phyloP scores from a whole-genome alignment of 1,140 invertebrate genomes.

The Arion vulgaris region DNA sequence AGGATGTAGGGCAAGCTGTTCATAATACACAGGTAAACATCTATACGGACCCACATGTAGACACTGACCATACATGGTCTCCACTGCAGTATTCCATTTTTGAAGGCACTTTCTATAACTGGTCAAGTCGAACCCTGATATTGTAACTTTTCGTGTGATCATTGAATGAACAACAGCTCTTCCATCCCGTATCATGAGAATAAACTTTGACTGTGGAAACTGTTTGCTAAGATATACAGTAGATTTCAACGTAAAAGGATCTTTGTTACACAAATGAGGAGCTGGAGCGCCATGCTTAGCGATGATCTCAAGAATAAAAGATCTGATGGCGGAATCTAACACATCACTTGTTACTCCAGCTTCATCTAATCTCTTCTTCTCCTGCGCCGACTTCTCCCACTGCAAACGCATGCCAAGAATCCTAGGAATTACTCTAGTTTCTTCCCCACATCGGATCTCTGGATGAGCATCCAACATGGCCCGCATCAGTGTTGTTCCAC shows the following conservation, averaged over 20 bases:
- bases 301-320: conserved; percentile 90
- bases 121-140: conserved; percentile 96
- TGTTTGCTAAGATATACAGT: conserved; percentile 83
- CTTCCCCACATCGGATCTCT: conserved; percentile 97
- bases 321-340: conserved; percentile 93
- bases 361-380: conserved; percentile 84
- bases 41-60: conserved; percentile 82
- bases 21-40: conserved; percentile 95
- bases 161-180: conserved; percentile 98
- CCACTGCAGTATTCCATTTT: conserved; percentile 97
- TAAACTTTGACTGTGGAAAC: conserved; percentile 89
- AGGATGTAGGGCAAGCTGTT: conserved; percentile 96
- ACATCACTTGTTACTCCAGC: conserved; percentile 94
- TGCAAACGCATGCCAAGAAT: conserved; percentile 67
- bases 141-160: conserved; percentile 97
- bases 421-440: conserved; percentile 94
- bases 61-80: conserved; percentile 95
- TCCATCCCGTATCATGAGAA: conserved; percentile 98
- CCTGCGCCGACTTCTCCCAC: conserved; percentile 64
- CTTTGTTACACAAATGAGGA: conserved; percentile 94
- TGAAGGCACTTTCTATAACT: conserved; percentile 93
- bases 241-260: conserved; percentile 95
- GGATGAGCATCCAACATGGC: conserved; percentile 99
- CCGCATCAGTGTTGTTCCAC: conserved; percentile 96
- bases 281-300: conserved; percentile 89